Base-by-base conservation (phyloP, 2,113 vertebrate species). In the Brachypodius melanocephalos region DNA sequence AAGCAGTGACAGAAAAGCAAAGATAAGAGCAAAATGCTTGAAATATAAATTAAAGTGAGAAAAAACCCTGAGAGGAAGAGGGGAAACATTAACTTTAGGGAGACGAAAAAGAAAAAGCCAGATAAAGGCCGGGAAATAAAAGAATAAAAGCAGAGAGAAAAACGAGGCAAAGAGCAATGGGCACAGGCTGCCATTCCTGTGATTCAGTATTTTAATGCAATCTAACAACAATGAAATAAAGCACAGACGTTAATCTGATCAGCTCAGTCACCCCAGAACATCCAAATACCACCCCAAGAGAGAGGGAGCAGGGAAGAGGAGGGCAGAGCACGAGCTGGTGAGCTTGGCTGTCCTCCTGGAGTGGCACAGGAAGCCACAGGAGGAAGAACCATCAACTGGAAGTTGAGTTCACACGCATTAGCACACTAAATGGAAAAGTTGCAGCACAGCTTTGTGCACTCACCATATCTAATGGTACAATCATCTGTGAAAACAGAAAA, bases 401-500 rank as follows among this genome's bases (percentile, higher is more conserved):
- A 94, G 68, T 8, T 29, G 43, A 93, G 59, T 73, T 96, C 88
- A 83, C 85, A 77, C 18, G 1, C 83, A 77, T 67, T 84, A 93
- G 59, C 40, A 83, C 13, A 13, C 55, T 67, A 90, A 94, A 91
- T 86, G 72, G 92, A 93, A 95, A 96, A 90, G 82, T 14, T 93
- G 59, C 67, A 74, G 82, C 63, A 59, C 79, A 75, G 67, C 67
- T 96, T 80, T 93, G 94, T 93, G 91, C 89, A 88, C 67, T 77
- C 94, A 91, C 95, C 93, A 83, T 88, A 93, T 80, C 85, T 91
- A 96, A 93, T 83, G 80, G 75, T 48, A 91, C 89, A 95, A 84
- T 95, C 91, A 55, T 83, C 91, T 96, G 82, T 86, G 85, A 97
- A 95, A 94, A 90, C 78, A 90, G 91, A 90, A 95, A 81, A 96